These are phyloP conservation scores for Pasiphila rectangulata DNA, from an alignment of 2,888 invertebrate genomes.

Conservation along the genomic window DNA sequence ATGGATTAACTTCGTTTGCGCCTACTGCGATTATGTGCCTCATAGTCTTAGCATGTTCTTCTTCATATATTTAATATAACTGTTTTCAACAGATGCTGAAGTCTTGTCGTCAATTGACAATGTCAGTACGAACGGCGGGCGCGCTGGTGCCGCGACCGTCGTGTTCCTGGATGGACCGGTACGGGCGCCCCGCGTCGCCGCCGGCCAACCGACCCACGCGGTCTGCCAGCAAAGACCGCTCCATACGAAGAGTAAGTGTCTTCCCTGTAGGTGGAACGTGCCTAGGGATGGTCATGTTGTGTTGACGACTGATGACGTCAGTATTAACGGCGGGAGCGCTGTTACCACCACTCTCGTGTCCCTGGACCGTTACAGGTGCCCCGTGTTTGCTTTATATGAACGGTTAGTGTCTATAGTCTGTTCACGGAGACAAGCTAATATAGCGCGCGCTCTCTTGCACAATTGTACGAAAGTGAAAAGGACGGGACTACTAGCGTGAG, in stretches of 20 bases:
- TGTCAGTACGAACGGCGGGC: constrained; percentile 92
- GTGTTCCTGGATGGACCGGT: constrained; percentile 97
- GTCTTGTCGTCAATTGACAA: constrained; percentile 92
- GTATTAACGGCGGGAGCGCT: constrained; percentile 90
- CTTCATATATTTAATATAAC: too few relatives aligned
- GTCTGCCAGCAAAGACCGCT: constrained; percentile 83
- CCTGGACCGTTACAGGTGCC: constrained; percentile 94
- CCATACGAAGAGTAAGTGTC: constrained; percentile 81
- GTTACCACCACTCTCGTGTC: constrained; percentile 90
- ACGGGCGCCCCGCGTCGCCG: constrained; percentile 94
- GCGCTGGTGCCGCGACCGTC: constrained; percentile 89
- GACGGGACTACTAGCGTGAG: too few relatives aligned
- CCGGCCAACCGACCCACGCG: constrained; percentile 66
- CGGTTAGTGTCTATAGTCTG: too few relatives aligned
- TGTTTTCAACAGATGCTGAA: constrained; percentile 87
- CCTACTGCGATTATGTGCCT: too few relatives aligned
- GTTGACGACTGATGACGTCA: constrained; percentile 93
- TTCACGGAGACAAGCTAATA: too few relatives aligned
- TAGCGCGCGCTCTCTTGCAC: too few relatives aligned
- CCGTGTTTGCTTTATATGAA: too few relatives aligned
- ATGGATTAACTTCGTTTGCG: too few relatives aligned
- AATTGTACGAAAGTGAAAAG: too few relatives aligned
- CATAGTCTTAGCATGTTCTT: too few relatives aligned
- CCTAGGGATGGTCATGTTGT: constrained; percentile 85
- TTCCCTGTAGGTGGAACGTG: not conserved